These are phyloP conservation scores for Nilaparvata lugens DNA, from an alignment of 1,140 invertebrate species.

Conservation along the genomic window DNA sequence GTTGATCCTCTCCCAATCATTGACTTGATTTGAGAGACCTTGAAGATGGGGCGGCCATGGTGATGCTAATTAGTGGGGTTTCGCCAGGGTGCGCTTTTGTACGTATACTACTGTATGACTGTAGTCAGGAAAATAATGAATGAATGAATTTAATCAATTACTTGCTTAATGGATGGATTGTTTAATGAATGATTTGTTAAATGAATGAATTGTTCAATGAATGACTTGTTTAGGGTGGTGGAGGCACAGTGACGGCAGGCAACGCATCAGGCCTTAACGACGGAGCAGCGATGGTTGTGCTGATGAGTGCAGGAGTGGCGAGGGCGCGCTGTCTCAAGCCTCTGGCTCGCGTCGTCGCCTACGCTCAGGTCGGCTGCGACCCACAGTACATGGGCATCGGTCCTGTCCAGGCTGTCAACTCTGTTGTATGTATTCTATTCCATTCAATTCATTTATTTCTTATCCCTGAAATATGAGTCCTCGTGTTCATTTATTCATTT, in stretches of 20 bases:
- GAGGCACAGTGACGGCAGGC: slow-evolving; percentile 66
- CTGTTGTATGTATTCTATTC: slow-evolving; percentile 44
- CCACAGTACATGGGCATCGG: slow-evolving; percentile 68
- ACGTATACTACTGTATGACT: no score
- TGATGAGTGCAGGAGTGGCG: slow-evolving; percentile 52
- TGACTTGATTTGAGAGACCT: no score
- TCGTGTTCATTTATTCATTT: no score
- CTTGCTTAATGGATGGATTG: no score
- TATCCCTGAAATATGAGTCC: no score
- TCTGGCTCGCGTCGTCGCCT: slow-evolving; percentile 55
- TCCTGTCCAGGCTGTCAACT: slow-evolving; percentile 56
- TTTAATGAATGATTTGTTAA: no score
- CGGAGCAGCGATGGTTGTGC: slow-evolving; percentile 70
- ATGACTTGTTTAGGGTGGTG: slow-evolving; percentile 16
- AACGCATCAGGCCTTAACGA: slow-evolving; percentile 80
- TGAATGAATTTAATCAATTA: no score
- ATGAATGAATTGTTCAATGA: background rate
- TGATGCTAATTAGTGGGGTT: no score
- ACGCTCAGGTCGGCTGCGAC: slow-evolving; percentile 56
- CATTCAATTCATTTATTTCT: background rate
- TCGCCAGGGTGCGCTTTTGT: no score
- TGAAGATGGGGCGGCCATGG: no score
- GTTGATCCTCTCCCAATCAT: no score
- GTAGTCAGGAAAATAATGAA: no score
- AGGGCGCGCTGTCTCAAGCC: slow-evolving; percentile 40